A percentile compares a stretch with the other conserved stretches of the same genome.
Evolutionary conservation across 2,113 vertebrate species (phyloP).

Genomic region (Henicopernis longicauda): DNA sequence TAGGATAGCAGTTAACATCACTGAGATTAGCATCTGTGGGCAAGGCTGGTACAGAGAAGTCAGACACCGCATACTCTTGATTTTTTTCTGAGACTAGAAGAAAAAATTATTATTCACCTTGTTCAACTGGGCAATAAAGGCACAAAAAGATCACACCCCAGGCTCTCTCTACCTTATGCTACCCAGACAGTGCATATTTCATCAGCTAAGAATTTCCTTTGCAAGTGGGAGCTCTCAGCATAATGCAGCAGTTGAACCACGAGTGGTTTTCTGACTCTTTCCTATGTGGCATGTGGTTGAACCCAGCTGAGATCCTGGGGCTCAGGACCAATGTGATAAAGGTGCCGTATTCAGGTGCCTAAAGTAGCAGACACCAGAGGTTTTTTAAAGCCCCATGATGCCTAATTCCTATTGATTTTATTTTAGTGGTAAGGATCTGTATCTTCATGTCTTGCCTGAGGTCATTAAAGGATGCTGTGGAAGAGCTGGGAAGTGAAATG

Average conservation of each 20-base stretch:
- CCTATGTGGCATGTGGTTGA: not conserved
- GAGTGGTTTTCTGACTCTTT: too few species aligned
- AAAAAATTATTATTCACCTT: not conserved
- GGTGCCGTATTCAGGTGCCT: not conserved
- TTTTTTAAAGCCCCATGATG: not conserved
- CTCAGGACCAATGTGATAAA: fast-evolving
- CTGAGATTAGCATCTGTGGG: not conserved
- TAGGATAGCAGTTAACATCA: not conserved
- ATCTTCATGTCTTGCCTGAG: conserved; percentile 14
- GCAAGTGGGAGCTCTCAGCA: not conserved
- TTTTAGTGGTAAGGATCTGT: conserved; percentile 2
- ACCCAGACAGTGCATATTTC: not conserved
- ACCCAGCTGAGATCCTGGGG: not conserved
- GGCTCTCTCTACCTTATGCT: not conserved
- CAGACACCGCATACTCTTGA: not conserved
- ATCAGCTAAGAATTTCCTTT: not conserved
- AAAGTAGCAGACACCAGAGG: not conserved
- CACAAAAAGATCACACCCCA: not conserved
- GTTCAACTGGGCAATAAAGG: not conserved
- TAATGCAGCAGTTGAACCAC: not conserved
- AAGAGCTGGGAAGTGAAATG: conserved; percentile 39
- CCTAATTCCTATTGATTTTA: not conserved
- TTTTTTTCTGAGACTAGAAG: not conserved
- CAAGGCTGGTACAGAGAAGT: not conserved
- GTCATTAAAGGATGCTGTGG: conserved; percentile 14